phyloP scores from a whole-genome alignment of 2,888 invertebrate genomes.

The Drosophila putrida region DNA sequence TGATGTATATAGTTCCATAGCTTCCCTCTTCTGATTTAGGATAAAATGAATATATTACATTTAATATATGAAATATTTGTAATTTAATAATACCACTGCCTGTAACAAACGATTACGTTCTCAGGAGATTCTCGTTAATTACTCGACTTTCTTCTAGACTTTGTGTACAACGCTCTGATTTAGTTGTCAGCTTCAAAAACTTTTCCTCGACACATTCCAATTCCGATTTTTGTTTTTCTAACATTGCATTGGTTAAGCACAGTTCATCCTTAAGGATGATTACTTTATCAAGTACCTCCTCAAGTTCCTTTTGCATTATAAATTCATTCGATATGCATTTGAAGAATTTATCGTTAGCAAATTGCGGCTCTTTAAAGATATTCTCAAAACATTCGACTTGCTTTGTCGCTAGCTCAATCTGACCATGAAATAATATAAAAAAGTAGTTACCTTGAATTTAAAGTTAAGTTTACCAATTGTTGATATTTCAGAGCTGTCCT shows the following conservation, averaged over 20 bases:
- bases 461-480: conserved; percentile 9
- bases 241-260: background rate
- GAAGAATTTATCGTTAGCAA: background rate
- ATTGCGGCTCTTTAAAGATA: background rate
- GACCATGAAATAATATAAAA: background rate
- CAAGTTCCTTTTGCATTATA: background rate
- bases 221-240: conserved; percentile 10
- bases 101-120: conserved; percentile 13
- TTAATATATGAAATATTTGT: background rate
- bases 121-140: background rate
- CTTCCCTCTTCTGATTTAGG: background rate
- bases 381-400: conserved; percentile 21
- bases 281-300: background rate
- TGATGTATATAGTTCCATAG: conserved; percentile 14
- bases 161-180: background rate
- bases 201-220: background rate
- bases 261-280: conserved; percentile 1
- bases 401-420: conserved; percentile 14
- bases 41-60: background rate
- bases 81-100: conserved; percentile 15
- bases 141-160: conserved; percentile 4
- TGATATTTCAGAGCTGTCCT: background rate
- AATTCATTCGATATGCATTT: background rate
- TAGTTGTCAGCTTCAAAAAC: background rate
- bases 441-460: background rate